Evolutionary conservation across 1,140 invertebrate genomes (phyloP).

Genomic region (Habropoda laboriosa): DNA sequence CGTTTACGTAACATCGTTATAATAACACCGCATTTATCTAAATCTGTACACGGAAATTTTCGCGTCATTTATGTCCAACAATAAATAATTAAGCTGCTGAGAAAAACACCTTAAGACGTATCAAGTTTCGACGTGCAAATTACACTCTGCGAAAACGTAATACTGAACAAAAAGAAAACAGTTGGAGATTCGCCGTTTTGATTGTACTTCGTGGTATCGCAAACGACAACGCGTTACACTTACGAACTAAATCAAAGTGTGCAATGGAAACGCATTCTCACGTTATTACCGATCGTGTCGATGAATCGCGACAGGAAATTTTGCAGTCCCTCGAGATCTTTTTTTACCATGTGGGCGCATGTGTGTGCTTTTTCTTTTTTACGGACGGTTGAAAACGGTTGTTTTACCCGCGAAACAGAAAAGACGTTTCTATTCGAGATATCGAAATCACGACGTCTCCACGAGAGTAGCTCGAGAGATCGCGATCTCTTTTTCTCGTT

Average conservation of each 20-base stretch:
- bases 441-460: background rate
- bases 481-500: background rate
- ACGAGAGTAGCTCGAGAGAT: constrained; percentile 2
- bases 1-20: constrained; percentile 43
- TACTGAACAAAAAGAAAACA: background rate
- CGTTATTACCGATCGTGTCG: background rate
- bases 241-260: constrained; percentile 2
- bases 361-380: background rate
- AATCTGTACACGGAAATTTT: constrained; percentile 45
- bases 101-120: constrained; percentile 5
- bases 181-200: constrained; percentile 9
- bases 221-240: constrained; percentile 14
- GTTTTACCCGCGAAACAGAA: constrained; percentile 31
- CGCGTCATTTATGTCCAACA: constrained; percentile 28
- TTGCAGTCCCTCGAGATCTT: background rate
- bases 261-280: background rate
- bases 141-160: constrained; percentile 24
- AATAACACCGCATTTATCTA: constrained; percentile 42
- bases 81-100: constrained; percentile 44
- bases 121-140: constrained; percentile 24
- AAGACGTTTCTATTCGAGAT: background rate
- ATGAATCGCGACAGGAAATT: constrained; percentile 5
- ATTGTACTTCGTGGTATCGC: constrained; percentile 13
- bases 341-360: background rate
- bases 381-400: constrained; percentile 57